Evolutionary conservation across 1,140 invertebrate genomes (phyloP), one percentile per base, ranked within the genome.

Genomic region (Nomia melanderi): DNA sequence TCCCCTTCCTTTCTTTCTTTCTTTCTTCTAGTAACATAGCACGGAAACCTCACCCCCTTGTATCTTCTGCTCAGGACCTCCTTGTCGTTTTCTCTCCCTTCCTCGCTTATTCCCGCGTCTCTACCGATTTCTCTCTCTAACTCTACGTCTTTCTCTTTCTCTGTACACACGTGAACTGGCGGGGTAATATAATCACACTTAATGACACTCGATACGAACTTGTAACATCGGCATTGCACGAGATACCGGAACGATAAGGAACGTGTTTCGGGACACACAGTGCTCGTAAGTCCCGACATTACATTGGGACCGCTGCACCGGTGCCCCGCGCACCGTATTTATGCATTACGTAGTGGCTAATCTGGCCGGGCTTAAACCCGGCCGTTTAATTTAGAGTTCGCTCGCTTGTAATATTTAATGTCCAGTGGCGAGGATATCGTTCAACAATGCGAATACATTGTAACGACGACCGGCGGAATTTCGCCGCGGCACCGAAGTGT

Each of bases 171-270:
- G 86, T 82, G 84, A 88, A 86, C 83, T 66, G 84, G 81, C 88
- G 81, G 84, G 79, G 88, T 86, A 86, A 88, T 84, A 88, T 89
- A 90, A 90, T 89, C 87, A 86, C 84, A 85, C 87, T 90, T 89
- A 90, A 89, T 89, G 85, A 88, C 87, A 87, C 86, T 88, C 85
- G 87, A 90, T 87, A 83, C 75, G 84, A 85, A 85, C 88, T 82
- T 87, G 88, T 87, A 88, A 87, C 88, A 85, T 87, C 84, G 79
- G 78, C 84, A 77, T 84, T 78, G 84, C 82, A 79, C 76, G 78
- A 88, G 85, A 88, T 88, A 85, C 82, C 79, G 65, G 79, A 70
- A 87, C 82, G 85, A 88, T 88, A 88, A 87, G 82, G 73, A 77
- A 78, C 81, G 85, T 83, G 81, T 87, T 87, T 78, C 82, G 81